These are phyloP conservation scores for Papilio glaucus DNA, from an alignment of 1,140 invertebrate species.

Conservation along the genomic window DNA sequence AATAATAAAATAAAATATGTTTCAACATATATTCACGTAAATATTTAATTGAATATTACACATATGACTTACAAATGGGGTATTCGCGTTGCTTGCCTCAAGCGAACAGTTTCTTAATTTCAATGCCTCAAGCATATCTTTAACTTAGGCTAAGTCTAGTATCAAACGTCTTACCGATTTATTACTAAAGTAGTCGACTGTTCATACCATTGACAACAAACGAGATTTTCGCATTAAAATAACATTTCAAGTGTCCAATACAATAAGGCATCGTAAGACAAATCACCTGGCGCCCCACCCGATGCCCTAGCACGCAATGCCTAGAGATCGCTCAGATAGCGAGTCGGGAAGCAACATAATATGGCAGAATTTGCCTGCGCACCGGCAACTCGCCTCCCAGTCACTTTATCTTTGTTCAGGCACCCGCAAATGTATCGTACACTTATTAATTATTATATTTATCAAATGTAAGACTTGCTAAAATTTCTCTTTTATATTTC, in stretches of 20 bases:
- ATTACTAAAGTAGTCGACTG: neutral
- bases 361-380: slow-evolving; percentile 39
- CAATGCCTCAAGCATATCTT: too few species aligned
- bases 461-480: neutral
- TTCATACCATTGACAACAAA: slow-evolving; percentile 2
- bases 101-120: too few species aligned
- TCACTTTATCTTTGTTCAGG: slow-evolving; percentile 4
- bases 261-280: slow-evolving; percentile 50
- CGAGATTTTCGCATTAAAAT: slow-evolving; percentile 25
- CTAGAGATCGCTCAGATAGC: slow-evolving; percentile 53
- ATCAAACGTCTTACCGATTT: neutral
- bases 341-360: slow-evolving; percentile 46
- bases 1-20: too few species aligned
- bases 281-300: slow-evolving; percentile 52
- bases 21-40: slow-evolving; percentile 30
- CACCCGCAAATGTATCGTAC: neutral
- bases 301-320: slow-evolving; percentile 55
- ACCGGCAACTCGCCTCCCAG: neutral
- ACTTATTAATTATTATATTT: neutral
- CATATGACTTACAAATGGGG: too few species aligned
- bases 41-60: too few species aligned
- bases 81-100: too few species aligned
- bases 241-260: slow-evolving; percentile 36
- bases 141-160: too few species aligned
- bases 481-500: neutral